Conservation (phyloP, 2,113 vertebrate genomes). For the Dasypus novemcinctus region DNA sequence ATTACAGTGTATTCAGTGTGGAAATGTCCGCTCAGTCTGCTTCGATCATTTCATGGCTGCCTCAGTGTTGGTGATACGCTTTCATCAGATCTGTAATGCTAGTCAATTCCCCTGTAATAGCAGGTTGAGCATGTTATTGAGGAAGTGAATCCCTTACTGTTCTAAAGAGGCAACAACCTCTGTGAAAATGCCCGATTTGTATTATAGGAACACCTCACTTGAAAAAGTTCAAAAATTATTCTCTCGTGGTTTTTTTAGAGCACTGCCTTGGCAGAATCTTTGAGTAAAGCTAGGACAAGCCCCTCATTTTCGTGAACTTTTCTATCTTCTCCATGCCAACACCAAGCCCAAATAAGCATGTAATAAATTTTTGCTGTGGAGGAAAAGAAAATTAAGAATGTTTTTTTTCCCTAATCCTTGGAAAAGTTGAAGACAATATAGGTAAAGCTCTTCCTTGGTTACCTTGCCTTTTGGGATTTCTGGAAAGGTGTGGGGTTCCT, state of each 20-base stretch:
- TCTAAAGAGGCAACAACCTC: not conserved
- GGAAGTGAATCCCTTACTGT: not conserved
- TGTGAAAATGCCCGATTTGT: not conserved
- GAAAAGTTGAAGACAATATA: not conserved
- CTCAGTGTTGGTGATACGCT: not conserved
- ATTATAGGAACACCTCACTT: not conserved
- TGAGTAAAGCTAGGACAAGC: not conserved
- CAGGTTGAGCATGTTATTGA: not conserved
- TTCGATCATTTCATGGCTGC: not conserved
- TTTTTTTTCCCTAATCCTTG: not conserved
- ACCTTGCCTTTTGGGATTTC: not conserved
- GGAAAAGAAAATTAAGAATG: not conserved
- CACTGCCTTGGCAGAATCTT: not conserved
- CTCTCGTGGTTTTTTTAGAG: not conserved
- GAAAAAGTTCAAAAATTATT: not conserved
- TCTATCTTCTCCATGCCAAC: not conserved
- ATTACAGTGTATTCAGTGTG: not conserved
- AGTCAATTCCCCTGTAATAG: no score
- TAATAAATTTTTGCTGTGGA: not conserved
- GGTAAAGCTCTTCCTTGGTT: not conserved
- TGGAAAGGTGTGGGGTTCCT: not conserved
- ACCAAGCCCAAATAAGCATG: not conserved
- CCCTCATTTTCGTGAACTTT: not conserved
- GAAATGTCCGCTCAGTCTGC: not conserved
- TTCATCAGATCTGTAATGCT: no score